These are phyloP conservation scores for Xylophagus ater DNA, from an alignment of 2,888 invertebrate species.

Conservation along the genomic window DNA sequence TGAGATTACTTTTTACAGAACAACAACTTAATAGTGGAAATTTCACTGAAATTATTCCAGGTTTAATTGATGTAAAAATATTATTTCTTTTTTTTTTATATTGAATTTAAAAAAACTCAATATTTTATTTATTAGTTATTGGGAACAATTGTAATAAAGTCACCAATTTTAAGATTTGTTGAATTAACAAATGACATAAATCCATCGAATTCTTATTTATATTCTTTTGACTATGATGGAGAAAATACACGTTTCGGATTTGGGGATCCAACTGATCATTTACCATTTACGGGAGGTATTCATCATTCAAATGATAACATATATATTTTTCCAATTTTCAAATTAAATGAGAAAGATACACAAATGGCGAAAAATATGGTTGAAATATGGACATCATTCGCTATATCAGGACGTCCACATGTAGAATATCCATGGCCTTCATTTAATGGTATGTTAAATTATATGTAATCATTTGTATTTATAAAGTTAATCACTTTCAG, in stretches of 20 bases:
- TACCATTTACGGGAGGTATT: conserved; percentile 43
- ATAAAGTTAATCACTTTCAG: too few relatives aligned
- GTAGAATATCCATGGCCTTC: too few relatives aligned
- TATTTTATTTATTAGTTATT: conserved; percentile 26
- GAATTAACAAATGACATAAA: conserved; percentile 24
- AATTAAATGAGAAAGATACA: conserved; percentile 31
- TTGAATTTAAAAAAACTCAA: neutral
- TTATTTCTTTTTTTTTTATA: neutral
- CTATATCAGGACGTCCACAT: conserved; percentile 31
- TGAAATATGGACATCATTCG: conserved; percentile 38
- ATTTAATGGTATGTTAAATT: too few relatives aligned
- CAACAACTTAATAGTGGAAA: conserved; percentile 32
- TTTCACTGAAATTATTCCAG: conserved; percentile 38
- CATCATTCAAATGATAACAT: conserved; percentile 50
- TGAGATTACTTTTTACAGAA: conserved; percentile 34
- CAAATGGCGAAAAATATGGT: conserved; percentile 40
- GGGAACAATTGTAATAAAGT: conserved; percentile 38
- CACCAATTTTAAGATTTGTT: conserved; percentile 36
- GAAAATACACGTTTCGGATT: conserved; percentile 37
- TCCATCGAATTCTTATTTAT: conserved; percentile 36
- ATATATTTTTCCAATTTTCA: conserved; percentile 41
- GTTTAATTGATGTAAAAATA: conserved; percentile 41
- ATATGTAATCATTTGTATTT: too few relatives aligned
- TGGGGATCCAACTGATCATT: conserved; percentile 33
- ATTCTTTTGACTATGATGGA: conserved; percentile 43